Percentiles rank a stretch among this genome's conserved stretches.
Evolutionary conservation across 2,888 invertebrate genomes (phyloP).

Genomic region (Hanleya hanleyi): DNA sequence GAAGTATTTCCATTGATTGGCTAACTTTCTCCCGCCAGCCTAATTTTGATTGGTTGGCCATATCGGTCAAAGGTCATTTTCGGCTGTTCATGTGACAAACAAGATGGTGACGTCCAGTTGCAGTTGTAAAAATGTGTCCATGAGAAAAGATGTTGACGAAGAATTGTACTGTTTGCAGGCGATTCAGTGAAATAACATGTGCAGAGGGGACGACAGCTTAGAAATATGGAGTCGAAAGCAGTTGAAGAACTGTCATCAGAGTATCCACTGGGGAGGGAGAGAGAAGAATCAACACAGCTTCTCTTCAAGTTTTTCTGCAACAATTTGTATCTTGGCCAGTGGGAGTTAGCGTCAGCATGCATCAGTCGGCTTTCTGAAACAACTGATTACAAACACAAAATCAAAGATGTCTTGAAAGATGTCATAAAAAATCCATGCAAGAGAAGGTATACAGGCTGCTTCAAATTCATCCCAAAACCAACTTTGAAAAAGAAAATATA

Average conservation of each 20-base stretch:
- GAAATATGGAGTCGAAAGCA: background rate
- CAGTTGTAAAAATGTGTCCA: background rate
- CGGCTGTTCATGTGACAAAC: slow-evolving; percentile 47
- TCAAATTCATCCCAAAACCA: too few species aligned
- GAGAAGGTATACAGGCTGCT: too few species aligned
- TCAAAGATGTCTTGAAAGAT: slow-evolving; percentile 50
- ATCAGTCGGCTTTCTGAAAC: slow-evolving; percentile 40
- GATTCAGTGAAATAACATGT: background rate
- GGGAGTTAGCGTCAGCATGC: slow-evolving; percentile 66
- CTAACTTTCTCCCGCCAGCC: background rate
- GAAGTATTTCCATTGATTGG: background rate
- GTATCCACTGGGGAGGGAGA: slow-evolving; percentile 41
- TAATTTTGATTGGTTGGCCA: background rate
- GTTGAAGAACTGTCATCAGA: background rate
- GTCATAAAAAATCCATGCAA: slow-evolving; percentile 56
- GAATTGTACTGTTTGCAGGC: background rate
- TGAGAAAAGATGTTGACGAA: background rate
- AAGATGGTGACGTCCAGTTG: slow-evolving; percentile 46
- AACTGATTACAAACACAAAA: slow-evolving; percentile 34
- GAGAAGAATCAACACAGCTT: slow-evolving; percentile 31
- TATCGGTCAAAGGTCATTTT: slow-evolving; percentile 28
- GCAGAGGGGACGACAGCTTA: background rate
- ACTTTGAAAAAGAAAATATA: too few species aligned
- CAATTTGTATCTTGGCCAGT: slow-evolving; percentile 66
- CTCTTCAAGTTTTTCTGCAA: slow-evolving; percentile 65